A percentile compares a stretch with the other conserved stretches of the same genome.
These are phyloP conservation scores for Gymnocephalus cernua DNA, from an alignment of 2,113 vertebrate species.

Conservation along the genomic window DNA sequence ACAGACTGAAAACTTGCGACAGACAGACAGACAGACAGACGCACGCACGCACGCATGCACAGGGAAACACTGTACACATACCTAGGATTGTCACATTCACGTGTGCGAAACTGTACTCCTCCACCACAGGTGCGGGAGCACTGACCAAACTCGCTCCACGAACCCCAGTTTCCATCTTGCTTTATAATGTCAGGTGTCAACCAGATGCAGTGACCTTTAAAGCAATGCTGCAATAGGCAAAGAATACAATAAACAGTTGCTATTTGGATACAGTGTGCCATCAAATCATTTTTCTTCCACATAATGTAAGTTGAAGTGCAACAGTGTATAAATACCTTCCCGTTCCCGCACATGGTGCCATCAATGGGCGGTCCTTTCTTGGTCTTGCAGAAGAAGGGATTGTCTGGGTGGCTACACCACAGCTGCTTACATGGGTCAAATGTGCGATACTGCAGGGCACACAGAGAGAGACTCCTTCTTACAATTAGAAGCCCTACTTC, in stretches of 20 bases:
- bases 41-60: neutral
- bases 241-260: conserved; percentile 14
- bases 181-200: conserved; percentile 95
- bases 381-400: conserved; percentile 99
- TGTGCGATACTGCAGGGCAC: conserved; percentile 90
- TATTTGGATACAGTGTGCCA: neutral
- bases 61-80: conserved; percentile 76
- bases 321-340: conserved; percentile 86
- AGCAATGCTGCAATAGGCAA: conserved; percentile 90
- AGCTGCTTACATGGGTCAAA: conserved; percentile 98
- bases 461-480: conserved; percentile 59
- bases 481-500: conserved; percentile 25
- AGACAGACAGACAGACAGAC: no score
- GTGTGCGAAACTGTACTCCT: conserved; percentile 93
- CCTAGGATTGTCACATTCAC: conserved; percentile 95
- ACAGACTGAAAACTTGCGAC: neutral
- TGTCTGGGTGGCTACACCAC: conserved; percentile 98
- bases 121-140: conserved; percentile 95
- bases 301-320: neutral
- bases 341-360: conserved; percentile 94
- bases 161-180: conserved; percentile 96
- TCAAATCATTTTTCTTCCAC: neutral
- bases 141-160: conserved; percentile 96
- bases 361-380: conserved; percentile 98
- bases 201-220: conserved; percentile 98